These are phyloP conservation scores for Carassius auratus DNA, from an alignment of 2,113 vertebrate genomes.

Conservation along the genomic window DNA sequence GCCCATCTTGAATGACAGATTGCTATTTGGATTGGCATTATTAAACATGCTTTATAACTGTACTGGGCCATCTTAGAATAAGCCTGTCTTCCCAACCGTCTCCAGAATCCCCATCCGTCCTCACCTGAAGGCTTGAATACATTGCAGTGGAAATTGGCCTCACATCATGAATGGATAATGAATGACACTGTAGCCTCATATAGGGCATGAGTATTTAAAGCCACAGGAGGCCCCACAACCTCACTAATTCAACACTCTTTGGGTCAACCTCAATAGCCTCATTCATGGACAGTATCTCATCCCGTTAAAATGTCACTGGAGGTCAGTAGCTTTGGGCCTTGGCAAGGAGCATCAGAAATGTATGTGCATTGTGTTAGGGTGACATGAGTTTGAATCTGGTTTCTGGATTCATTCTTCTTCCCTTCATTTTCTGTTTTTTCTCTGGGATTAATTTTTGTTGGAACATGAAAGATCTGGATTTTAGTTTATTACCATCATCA, in stretches of 20 bases:
- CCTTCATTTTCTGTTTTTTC: background rate
- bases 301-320: background rate
- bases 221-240: background rate
- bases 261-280: slow-evolving; percentile 7
- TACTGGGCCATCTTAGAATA: background rate
- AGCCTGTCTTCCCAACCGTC: background rate
- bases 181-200: slow-evolving; percentile 6
- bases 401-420: background rate
- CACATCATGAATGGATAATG: slow-evolving; percentile 18
- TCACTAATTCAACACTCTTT: background rate
- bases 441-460: background rate
- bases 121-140: slow-evolving; percentile 9
- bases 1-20: background rate
- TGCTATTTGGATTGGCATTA: background rate
- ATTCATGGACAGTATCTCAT: background rate
- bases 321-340: slow-evolving; percentile 16
- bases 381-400: background rate
- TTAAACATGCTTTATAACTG: slow-evolving; percentile 28
- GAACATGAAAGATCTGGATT: background rate
- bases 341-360: slow-evolving; percentile 5
- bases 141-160: slow-evolving; percentile 36
- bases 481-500: background rate
- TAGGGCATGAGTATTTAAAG: slow-evolving; percentile 27
- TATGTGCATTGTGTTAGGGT: background rate
- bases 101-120: background rate